Evolutionary conservation across 2,888 invertebrate species (phyloP).

Genomic region (Pristionchus entomophagus): DNA sequence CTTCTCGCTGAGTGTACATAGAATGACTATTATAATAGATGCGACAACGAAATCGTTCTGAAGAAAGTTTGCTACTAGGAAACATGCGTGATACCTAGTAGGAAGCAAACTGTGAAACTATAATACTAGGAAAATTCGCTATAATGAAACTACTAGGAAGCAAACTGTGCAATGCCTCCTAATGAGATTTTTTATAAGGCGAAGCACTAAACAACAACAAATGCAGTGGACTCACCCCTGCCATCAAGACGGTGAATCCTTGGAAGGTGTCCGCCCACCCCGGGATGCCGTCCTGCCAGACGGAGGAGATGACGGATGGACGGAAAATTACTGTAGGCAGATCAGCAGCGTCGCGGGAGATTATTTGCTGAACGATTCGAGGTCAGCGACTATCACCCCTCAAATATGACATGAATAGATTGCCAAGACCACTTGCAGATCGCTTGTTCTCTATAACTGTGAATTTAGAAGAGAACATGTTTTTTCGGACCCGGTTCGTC

Average conservation of each 20-base stretch:
- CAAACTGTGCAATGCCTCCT: not conserved
- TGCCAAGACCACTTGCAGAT: no score
- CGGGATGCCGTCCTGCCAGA: not conserved
- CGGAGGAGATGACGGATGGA: not conserved
- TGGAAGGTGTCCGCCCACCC: not conserved
- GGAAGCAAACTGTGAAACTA: not conserved
- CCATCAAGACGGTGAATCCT: not conserved
- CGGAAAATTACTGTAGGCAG: not conserved
- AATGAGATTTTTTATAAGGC: not conserved
- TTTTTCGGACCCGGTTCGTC: no score
- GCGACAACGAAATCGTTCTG: not conserved
- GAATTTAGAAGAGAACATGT: no score
- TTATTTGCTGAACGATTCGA: not conserved
- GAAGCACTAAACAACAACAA: not conserved
- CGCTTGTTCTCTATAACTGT: no score
- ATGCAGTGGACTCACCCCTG: not conserved
- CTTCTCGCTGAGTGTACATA: no score
- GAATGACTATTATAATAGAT: not conserved
- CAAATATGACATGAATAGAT: no score
- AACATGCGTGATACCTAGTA: not conserved
- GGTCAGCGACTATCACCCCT: not conserved
- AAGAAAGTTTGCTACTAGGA: not conserved
- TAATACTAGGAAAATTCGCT: not conserved
- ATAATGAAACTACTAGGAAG: not conserved
- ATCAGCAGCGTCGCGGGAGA: not conserved